These are phyloP conservation scores for Pandemis corylana DNA, from an alignment of 2,888 invertebrate species.

Conservation along the genomic window DNA sequence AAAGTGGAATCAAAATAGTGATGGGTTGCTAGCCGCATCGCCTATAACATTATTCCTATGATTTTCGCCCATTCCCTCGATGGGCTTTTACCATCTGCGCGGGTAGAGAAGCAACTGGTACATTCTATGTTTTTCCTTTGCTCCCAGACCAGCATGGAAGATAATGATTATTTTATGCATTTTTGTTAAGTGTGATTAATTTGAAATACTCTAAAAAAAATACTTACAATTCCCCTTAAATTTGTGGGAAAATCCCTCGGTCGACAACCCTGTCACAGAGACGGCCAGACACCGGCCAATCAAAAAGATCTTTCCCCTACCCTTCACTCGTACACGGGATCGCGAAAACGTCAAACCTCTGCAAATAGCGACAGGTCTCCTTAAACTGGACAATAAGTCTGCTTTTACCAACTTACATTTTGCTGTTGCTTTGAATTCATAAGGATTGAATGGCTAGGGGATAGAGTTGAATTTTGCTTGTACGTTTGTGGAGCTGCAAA, in stretches of 20 bases:
- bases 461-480: constrained; percentile 2
- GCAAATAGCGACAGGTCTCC: constrained; percentile 31
- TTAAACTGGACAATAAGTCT: background rate
- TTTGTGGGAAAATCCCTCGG: background rate
- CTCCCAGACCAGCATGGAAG: too few species aligned
- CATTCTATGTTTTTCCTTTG: too few species aligned
- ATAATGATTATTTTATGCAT: too few species aligned
- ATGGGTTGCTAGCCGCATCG: too few species aligned
- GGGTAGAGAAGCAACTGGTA: too few species aligned
- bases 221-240: background rate
- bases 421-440: background rate
- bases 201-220: too few species aligned
- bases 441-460: background rate
- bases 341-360: constrained; percentile 14
- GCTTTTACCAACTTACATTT: constrained; percentile 7
- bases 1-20: too few species aligned
- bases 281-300: background rate
- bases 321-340: constrained; percentile 15
- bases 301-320: constrained; percentile 5
- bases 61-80: too few species aligned
- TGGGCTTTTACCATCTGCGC: too few species aligned
- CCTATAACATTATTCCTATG: too few species aligned
- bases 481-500: background rate
- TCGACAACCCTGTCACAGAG: constrained; percentile 11
- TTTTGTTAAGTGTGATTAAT: too few species aligned